A percentile compares a stretch with the other conserved stretches of the same genome.
These are phyloP conservation scores for Montipora foliosa DNA, from an alignment of 64 coral and sea anemone species.

Conservation along the genomic window DNA sequence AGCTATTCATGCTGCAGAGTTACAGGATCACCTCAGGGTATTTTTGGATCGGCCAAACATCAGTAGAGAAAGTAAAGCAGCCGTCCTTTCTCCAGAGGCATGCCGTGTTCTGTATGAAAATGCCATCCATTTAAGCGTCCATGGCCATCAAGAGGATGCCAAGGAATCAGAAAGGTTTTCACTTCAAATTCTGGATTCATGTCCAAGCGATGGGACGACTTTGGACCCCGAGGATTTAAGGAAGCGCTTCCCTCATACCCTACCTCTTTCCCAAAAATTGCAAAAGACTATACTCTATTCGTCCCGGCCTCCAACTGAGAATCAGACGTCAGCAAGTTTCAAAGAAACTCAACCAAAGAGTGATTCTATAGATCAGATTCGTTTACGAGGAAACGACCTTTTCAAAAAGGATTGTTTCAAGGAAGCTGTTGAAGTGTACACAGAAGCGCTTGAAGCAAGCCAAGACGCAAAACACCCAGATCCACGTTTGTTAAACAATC, in stretches of 20 bases:
- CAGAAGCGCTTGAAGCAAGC: not conserved
- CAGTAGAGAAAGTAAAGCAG: not conserved
- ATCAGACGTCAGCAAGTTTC: not conserved
- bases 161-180: conserved; percentile 10
- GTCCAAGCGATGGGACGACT: not conserved
- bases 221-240: not conserved
- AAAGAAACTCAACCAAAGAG: not conserved
- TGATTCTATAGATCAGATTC: not conserved
- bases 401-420: not conserved
- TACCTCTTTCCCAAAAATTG: not conserved
- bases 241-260: not conserved
- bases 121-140: conserved; percentile 13
- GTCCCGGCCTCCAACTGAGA: not conserved
- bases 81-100: not conserved
- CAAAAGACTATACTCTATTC: conserved; percentile 13
- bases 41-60: not conserved
- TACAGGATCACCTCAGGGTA: not conserved
- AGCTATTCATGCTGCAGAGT: not conserved
- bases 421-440: conserved; percentile 49
- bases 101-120: not conserved
- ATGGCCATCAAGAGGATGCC: conserved; percentile 10
- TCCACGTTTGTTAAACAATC: conserved; percentile 25
- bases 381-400: not conserved
- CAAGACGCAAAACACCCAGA: not conserved
- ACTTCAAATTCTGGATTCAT: not conserved